A percentile compares a stretch with the other conserved stretches of the same genome.
These are phyloP conservation scores for Menidia menidia DNA, from an alignment of 2,797 vertebrate species.

Conservation along the genomic window DNA sequence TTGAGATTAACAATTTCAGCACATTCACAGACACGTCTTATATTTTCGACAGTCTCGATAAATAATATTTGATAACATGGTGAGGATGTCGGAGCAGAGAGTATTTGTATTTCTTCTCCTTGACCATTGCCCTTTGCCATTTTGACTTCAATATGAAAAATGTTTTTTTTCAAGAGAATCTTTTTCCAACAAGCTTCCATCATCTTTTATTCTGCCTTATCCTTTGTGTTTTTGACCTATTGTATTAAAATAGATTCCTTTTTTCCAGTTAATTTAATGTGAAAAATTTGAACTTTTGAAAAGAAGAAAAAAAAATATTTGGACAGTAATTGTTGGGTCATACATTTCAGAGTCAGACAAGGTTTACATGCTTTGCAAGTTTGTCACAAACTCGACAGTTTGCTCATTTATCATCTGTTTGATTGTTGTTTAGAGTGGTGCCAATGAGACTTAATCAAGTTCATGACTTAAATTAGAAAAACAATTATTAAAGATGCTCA, in stretches of 20 bases:
- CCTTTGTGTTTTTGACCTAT: not conserved
- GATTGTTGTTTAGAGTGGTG: too few relatives aligned
- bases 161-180: slow-evolving; percentile 6
- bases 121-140: slow-evolving; percentile 19
- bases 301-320: not conserved
- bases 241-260: too few relatives aligned
- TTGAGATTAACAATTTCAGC: slow-evolving; percentile 4
- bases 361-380: not conserved
- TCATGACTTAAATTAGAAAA: not conserved
- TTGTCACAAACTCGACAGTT: not conserved
- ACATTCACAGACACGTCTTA: not conserved
- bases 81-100: slow-evolving; percentile 15
- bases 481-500: not conserved
- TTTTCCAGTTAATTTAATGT: too few relatives aligned
- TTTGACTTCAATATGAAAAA: slow-evolving; percentile 15
- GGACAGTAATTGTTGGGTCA: not conserved
- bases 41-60: not conserved
- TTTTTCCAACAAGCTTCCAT: not conserved
- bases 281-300: not conserved
- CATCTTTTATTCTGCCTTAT: not conserved
- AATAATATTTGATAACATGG: slow-evolving; percentile 35
- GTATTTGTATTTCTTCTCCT: slow-evolving; percentile 18
- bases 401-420: too few relatives aligned
- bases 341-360: not conserved
- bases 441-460: not conserved